These are phyloP conservation scores for Cephus pulcher DNA, from an alignment of 2,888 invertebrate genomes.

Conservation along the genomic window DNA sequence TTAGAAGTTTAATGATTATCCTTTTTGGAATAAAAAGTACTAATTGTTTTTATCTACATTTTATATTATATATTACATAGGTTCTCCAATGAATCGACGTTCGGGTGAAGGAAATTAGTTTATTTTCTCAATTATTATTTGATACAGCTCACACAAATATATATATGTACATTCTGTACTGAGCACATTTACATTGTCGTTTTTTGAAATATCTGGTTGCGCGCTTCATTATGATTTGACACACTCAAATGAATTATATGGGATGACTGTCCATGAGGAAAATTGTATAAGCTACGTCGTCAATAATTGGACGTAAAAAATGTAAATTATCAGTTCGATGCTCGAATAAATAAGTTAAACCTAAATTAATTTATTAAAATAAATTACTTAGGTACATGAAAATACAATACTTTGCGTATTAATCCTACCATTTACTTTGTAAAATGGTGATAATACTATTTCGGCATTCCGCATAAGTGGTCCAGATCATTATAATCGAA, in stretches of 20 bases:
- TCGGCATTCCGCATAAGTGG: constrained; percentile 28
- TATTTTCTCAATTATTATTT: constrained; percentile 53
- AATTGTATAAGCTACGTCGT: background rate
- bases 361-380: constrained; percentile 55
- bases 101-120: constrained; percentile 55
- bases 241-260: background rate
- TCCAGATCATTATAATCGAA: constrained; percentile 26
- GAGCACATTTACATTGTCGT: constrained; percentile 55
- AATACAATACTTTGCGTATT: constrained; percentile 47
- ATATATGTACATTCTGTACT: constrained; percentile 52
- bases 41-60: background rate
- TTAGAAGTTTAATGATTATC: background rate
- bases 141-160: constrained; percentile 61
- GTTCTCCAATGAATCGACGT: background rate
- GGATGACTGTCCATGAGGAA: background rate
- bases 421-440: constrained; percentile 42
- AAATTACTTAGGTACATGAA: constrained; percentile 53
- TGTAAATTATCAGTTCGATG: background rate
- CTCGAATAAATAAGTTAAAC: constrained; percentile 43
- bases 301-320: too few species aligned
- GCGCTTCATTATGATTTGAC: background rate
- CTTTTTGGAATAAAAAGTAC: background rate
- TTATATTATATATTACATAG: background rate
- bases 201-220: background rate
- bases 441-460: constrained; percentile 54